Evolutionary conservation across 2,888 invertebrate species (phyloP).

Genomic region (Heliconius aoede): DNA sequence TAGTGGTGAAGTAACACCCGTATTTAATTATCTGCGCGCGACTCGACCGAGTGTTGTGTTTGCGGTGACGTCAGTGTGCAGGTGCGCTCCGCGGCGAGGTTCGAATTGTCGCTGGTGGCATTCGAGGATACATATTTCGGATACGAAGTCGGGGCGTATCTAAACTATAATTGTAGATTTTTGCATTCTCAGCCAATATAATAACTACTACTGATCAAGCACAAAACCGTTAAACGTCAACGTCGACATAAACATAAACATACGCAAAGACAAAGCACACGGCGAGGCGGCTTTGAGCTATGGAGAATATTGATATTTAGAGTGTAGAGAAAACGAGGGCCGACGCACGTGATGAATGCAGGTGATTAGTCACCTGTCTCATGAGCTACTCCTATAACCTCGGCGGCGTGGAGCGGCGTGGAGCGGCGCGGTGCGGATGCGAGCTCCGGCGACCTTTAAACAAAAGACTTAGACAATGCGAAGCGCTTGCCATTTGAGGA

Average conservation of each 20-base stretch:
- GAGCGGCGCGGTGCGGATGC: slow-evolving; percentile 34
- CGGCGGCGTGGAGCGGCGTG: slow-evolving; percentile 23
- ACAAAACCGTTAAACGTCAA: not conserved
- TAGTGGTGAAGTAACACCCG: slow-evolving; percentile 36
- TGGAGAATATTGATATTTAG: slow-evolving; percentile 32
- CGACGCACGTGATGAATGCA: slow-evolving; percentile 43
- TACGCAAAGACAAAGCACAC: not conserved
- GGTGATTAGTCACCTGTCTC: slow-evolving; percentile 54
- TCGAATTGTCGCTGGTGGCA: slow-evolving; percentile 26
- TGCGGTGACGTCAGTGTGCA: slow-evolving; percentile 48
- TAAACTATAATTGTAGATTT: slow-evolving; percentile 14
- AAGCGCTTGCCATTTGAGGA: slow-evolving; percentile 49
- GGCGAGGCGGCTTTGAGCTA: not conserved
- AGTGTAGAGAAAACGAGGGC: slow-evolving; percentile 34
- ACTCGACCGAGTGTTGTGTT: slow-evolving; percentile 40
- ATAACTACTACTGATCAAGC: not conserved
- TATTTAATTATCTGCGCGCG: slow-evolving; percentile 42
- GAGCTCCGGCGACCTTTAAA: slow-evolving; percentile 45
- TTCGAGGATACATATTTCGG: slow-evolving; percentile 27
- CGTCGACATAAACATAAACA: not conserved
- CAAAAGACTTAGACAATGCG: slow-evolving; percentile 50
- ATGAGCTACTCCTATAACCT: slow-evolving; percentile 40
- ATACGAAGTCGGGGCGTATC: slow-evolving; percentile 17
- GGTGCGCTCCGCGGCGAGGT: slow-evolving; percentile 43
- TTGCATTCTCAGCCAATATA: not conserved